Base-by-base conservation (phyloP, 2,113 vertebrate genomes). In the Calidris pygmaea region DNA sequence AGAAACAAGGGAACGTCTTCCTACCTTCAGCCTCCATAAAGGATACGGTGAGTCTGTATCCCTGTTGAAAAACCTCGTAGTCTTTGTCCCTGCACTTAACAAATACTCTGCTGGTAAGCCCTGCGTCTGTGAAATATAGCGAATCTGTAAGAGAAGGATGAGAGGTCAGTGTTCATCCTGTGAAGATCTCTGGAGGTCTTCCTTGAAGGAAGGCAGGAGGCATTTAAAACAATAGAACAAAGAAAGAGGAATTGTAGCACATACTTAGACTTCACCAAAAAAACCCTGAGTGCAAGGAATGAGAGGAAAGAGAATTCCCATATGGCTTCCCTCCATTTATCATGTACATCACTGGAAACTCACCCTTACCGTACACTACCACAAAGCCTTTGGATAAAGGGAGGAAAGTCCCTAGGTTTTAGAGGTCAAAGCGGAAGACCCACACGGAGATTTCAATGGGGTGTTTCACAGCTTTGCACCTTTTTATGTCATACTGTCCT, bases 81-180 rank as follows among this genome's bases (percentile, higher is more conserved):
- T 99, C 98, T 99, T 99, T 50, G 99, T 99, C 91, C 99, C 99
- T 48, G 99, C 99, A 65, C 99, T 99, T 98, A 99, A 98, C 96
- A 99, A 98, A 98, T 99, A 99, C 97, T 99, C 99, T 68, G 99
- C 99, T 62, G 99, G 99, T 95, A 99, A 98, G 79, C 99, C 99
- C 96, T 99, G 99, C 3, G 99, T 99, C 98, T 99, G 99, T 79
- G 99, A 99, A 98, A 99, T 99, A 98, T 99, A 99, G 92, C 99
- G 99, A 97, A 99, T 99, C 99, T 99, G 98, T 67, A 98, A 97
- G 88, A 95, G 87, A 96, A 96, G 95, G 80, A 85, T 48, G 82
- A 94, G 83, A 96, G 86, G 94, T 97, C 97, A 97, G 90, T 77
- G 73, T 76, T 80, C 4, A 11, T 77, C 82, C 89, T 76, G 68